Evolutionary conservation across 2,113 vertebrate species (phyloP).

Genomic region (Psittacula cyanocephala): DNA sequence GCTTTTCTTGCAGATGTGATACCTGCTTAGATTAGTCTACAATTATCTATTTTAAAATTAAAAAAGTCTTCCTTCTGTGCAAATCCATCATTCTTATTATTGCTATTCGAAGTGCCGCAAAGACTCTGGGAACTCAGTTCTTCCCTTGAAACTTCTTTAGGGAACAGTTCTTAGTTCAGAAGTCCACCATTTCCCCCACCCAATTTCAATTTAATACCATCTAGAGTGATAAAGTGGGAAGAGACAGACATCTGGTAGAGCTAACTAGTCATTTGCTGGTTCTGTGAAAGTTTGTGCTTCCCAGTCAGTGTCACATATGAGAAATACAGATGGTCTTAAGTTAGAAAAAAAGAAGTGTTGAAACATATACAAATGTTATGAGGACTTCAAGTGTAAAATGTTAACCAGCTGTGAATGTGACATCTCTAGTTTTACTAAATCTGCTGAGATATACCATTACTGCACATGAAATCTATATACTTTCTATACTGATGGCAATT

Average conservation of each 20-base stretch:
- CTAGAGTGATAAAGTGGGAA: conserved; percentile 36
- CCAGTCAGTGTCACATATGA: conserved; percentile 48
- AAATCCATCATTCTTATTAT: conserved; percentile 18
- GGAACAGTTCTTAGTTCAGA: neutral
- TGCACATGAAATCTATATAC: conserved; percentile 21
- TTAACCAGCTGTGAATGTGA: conserved; percentile 54
- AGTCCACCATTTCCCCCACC: neutral
- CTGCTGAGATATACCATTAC: conserved; percentile 17
- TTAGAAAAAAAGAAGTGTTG: neutral
- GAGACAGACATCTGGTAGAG: conserved; percentile 53
- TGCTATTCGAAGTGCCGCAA: neutral
- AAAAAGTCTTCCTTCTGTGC: neutral
- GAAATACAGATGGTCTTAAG: conserved; percentile 50
- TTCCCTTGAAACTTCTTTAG: conserved; percentile 22
- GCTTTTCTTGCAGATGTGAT: neutral
- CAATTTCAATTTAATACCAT: conserved; percentile 48
- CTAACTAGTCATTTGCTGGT: conserved; percentile 44
- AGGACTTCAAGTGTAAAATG: conserved; percentile 51
- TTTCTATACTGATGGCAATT: neutral
- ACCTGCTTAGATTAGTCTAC: conserved; percentile 8
- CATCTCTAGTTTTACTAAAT: conserved; percentile 54
- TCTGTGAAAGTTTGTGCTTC: conserved; percentile 59
- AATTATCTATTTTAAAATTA: conserved; percentile 10
- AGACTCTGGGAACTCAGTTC: conserved; percentile 27
- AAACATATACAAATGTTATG: conserved; percentile 53